These are phyloP conservation scores for Dallia pectoralis DNA, from an alignment of 2,797 vertebrate species.

Conservation along the genomic window DNA sequence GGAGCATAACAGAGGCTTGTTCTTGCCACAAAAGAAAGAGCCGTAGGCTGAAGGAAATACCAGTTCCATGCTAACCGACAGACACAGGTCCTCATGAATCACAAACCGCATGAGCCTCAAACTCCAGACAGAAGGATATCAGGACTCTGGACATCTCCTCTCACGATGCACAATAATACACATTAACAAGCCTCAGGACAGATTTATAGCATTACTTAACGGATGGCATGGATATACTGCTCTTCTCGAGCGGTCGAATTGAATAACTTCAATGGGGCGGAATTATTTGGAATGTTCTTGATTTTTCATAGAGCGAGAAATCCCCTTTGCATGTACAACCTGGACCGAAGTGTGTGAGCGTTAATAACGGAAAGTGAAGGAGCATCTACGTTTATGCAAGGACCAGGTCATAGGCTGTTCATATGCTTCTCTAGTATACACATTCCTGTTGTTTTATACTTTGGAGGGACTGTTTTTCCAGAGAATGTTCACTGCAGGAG, in stretches of 20 bases:
- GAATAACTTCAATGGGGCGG: slow-evolving; percentile 12
- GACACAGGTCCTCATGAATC: not conserved
- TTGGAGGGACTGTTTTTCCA: slow-evolving; percentile 23
- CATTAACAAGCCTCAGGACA: not conserved
- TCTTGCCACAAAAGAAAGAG: slow-evolving; percentile 8
- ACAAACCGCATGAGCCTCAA: not conserved
- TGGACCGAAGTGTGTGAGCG: slow-evolving; percentile 9
- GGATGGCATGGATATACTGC: not conserved
- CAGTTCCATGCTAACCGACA: slow-evolving; percentile 1
- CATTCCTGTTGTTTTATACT: slow-evolving; percentile 11
- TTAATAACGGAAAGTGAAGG: not conserved
- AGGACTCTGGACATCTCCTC: not conserved
- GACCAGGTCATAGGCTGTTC: not conserved
- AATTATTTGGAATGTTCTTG: too few relatives aligned
- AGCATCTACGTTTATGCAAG: not conserved
- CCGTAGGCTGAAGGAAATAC: slow-evolving; percentile 13
- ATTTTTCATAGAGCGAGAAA: slow-evolving; percentile 23
- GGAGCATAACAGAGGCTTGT: slow-evolving; percentile 8
- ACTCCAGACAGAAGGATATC: slow-evolving; percentile 1
- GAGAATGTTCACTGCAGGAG: slow-evolving; percentile 4
- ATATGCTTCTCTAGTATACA: fast-evolving
- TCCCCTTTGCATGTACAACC: slow-evolving; percentile 35
- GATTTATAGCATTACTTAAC: not conserved
- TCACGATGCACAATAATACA: not conserved
- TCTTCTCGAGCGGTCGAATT: not conserved